Percentiles rank a stretch among this genome's conserved stretches.
Evolutionary conservation across 1,140 invertebrate species (phyloP).

Genomic region (Drosophila asahinai): DNA sequence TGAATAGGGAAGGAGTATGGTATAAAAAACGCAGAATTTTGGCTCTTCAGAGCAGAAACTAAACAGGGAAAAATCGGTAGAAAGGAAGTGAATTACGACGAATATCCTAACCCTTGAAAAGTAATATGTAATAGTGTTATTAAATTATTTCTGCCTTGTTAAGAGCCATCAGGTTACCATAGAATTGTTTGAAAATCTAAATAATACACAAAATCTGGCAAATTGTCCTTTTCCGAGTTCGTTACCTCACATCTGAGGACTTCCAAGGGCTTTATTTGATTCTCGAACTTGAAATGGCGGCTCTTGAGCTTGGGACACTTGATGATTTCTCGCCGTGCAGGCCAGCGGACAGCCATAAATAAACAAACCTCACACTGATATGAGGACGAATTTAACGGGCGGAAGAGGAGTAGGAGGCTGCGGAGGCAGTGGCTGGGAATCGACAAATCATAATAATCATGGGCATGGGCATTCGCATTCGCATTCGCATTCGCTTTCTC

Average conservation of each 20-base stretch:
- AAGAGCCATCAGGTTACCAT: conserved; percentile 1
- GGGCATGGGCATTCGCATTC: conserved; percentile 32
- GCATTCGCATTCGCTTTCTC: conserved; percentile 6
- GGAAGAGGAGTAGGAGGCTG: background rate
- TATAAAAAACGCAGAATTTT: background rate
- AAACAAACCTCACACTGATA: conserved; percentile 41
- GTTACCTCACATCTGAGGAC: conserved; percentile 1
- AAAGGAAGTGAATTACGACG: background rate
- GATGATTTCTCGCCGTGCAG: conserved; percentile 16
- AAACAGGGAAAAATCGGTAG: background rate
- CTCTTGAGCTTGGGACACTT: background rate
- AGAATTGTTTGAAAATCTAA: background rate
- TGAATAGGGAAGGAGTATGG: background rate
- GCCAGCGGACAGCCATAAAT: conserved; percentile 53
- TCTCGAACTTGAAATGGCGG: background rate
- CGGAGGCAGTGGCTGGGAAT: conserved; percentile 17
- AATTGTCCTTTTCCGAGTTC: background rate
- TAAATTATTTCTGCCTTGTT: background rate
- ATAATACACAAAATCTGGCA: background rate
- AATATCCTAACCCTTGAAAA: too few relatives aligned
- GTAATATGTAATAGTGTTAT: background rate
- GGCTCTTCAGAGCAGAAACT: background rate
- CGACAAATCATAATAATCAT: conserved; percentile 53
- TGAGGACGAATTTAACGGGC: background rate
- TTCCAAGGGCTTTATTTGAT: background rate